Evolutionary conservation across 2,888 invertebrate species (phyloP).

Genomic region (Parnassius orleans): DNA sequence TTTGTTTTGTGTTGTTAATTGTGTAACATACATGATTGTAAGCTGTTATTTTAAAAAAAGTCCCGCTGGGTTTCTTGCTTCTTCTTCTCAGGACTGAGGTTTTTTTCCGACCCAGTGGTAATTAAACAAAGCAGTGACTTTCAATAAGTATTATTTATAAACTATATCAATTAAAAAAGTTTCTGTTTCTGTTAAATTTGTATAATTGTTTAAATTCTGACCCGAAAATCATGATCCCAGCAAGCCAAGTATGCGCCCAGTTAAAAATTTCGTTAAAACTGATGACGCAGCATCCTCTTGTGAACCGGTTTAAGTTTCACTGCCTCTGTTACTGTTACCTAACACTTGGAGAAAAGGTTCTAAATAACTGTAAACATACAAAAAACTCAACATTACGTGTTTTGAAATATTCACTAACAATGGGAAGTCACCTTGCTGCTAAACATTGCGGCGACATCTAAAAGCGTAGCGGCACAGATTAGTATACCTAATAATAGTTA

Average conservation of each 20-base stretch:
- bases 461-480: not conserved
- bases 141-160: too few species aligned
- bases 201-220: not conserved
- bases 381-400: conserved; percentile 9
- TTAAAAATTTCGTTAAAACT: not conserved
- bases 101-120: too few species aligned
- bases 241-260: not conserved
- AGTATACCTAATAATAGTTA: too few species aligned
- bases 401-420: conserved; percentile 10
- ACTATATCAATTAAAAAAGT: too few species aligned
- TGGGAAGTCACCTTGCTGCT: conserved; percentile 2
- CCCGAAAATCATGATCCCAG: too few species aligned
- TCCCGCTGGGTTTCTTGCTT: too few species aligned
- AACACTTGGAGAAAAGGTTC: conserved; percentile 2
- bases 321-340: conserved; percentile 7
- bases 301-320: conserved; percentile 16
- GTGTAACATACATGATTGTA: too few species aligned
- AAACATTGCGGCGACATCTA: not conserved
- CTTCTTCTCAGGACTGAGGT: too few species aligned
- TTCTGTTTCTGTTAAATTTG: not conserved
- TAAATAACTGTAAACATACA: conserved; percentile 3
- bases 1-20: too few species aligned
- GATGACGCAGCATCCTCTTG: not conserved
- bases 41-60: too few species aligned
- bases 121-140: too few species aligned